A percentile compares a stretch with the other conserved stretches of the same genome.
phyloP scores from a whole-genome alignment of 2,888 invertebrate genomes.

The Coleophora flavipennella region DNA sequence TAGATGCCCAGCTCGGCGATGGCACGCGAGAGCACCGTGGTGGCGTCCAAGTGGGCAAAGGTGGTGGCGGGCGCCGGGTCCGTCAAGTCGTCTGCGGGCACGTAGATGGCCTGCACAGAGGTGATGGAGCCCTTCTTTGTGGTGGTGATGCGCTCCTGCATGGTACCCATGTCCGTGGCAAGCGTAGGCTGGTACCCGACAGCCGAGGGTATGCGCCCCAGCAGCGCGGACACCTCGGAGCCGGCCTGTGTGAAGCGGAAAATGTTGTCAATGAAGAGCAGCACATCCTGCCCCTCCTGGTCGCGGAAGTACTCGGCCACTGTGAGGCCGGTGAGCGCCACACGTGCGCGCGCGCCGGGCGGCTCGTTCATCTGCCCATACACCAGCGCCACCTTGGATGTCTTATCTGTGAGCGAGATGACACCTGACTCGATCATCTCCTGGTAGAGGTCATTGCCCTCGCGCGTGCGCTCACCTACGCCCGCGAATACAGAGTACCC shows the following conservation, averaged over 20 bases:
- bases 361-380: conserved; percentile 99
- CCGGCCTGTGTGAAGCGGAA: conserved; percentile 95
- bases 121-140: conserved; percentile 97
- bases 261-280: conserved; percentile 97
- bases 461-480: conserved; percentile 95
- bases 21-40: conserved; percentile 93
- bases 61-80: conserved; percentile 97
- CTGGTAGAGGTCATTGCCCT: conserved; percentile 96
- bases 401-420: conserved; percentile 90
- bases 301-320: conserved; percentile 97
- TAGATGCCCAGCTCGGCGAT: conserved; percentile 95
- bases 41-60: conserved; percentile 96
- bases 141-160: conserved; percentile 97
- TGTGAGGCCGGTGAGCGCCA: conserved; percentile 92
- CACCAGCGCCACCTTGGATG: conserved; percentile 93
- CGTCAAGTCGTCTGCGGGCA: conserved; percentile 96
- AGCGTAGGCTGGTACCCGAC: conserved; percentile 98
- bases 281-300: conserved; percentile 93
- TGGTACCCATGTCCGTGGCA: conserved; percentile 97
- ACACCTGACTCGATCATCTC: conserved; percentile 98
- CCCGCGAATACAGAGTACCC: conserved; percentile 98
- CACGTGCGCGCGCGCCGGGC: conserved; percentile 95
- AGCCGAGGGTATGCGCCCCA: conserved; percentile 96
- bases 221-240: conserved; percentile 90
- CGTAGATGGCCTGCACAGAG: conserved; percentile 96